phyloP scores from a whole-genome alignment of 2,797 vertebrate genomes.

The Echiichthys vipera region DNA sequence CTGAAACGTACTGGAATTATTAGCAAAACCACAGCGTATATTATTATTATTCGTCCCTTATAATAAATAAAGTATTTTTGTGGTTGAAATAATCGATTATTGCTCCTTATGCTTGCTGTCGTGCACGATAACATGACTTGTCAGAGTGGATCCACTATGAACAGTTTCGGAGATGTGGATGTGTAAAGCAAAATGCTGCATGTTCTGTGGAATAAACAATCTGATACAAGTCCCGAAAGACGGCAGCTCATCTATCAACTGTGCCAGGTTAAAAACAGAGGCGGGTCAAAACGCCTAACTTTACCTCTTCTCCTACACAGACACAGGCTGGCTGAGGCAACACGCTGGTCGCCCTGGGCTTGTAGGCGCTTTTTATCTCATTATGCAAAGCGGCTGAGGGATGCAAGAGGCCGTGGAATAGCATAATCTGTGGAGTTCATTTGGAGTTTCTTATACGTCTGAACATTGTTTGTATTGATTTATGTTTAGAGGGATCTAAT shows the following conservation, averaged over 20 bases:
- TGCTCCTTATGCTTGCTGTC: not conserved
- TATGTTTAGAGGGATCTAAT: slow-evolving; percentile 51
- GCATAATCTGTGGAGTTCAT: slow-evolving; percentile 64
- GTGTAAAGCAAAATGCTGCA: slow-evolving; percentile 28
- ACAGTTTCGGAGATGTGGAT: slow-evolving; percentile 15
- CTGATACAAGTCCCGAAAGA: not conserved
- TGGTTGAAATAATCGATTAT: not conserved
- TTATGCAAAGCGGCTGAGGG: slow-evolving; percentile 58
- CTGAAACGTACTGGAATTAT: no score
- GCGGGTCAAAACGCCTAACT: slow-evolving; percentile 41
- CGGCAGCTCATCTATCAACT: slow-evolving; percentile 24
- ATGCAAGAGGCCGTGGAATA: slow-evolving; percentile 46
- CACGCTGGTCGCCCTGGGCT: slow-evolving; percentile 33
- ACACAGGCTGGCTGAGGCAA: slow-evolving; percentile 19
- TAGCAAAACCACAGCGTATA: no score
- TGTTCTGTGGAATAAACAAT: slow-evolving; percentile 27
- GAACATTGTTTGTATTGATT: slow-evolving; percentile 67
- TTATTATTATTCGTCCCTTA: no score
- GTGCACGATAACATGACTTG: not conserved
- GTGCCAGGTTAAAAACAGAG: slow-evolving; percentile 36
- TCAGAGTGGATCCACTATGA: not conserved
- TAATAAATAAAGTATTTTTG: no score
- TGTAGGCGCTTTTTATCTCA: slow-evolving; percentile 57
- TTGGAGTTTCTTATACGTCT: slow-evolving; percentile 60
- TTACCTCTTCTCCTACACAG: slow-evolving; percentile 63